Base-by-base conservation (phyloP, 2,113 vertebrate genomes). In the Platycercus adscitus region DNA sequence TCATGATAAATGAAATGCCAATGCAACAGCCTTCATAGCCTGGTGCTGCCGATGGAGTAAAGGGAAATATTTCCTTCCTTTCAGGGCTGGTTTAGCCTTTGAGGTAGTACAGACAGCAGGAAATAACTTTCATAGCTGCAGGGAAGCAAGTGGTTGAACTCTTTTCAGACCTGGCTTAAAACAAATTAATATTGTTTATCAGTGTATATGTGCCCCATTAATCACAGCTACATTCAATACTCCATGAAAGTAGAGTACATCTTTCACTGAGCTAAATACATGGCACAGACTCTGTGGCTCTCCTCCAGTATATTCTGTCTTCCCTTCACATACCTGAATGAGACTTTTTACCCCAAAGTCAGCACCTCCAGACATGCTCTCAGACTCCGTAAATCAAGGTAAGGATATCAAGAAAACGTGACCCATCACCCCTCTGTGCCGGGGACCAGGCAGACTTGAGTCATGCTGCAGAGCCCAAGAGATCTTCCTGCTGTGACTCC, bases 151-250 rank as follows among this genome's bases (percentile, higher is more conserved):
- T 56, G 58, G 89, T 94, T 93, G 89, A 86, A 95, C 87, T 96
- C 81, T 93, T 96, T 77, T 93, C 92, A 91, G 83, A 94, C 94
- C 90, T 93, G 70, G 88, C 91, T 91, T 86, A 90, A 97, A 96
- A 83, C 94, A 96, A 93, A 95, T 96, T 89, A 94, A 91, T 96
- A 91, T 92, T 96, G 64, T 97, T 97, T 97, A 94, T 96, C 93
- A 93, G 95, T 89, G 83, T 66, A 43, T 93, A 50, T 61, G 90
- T 88, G 89, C 55, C 78, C 92, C 92, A 88, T 98, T 97, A 95
- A 96, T 98, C 97, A 95, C 56, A 77, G 92, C 85, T 72, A 64
- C 92, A 80, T 96, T 96, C 95, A 86, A 71, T 89, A 84, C 85
- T 91, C 86, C 31, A 6, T 78, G 95, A 91, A 91, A 92, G 86